Percentiles rank a stretch among this genome's conserved stretches.
Conservation (phyloP, 1,140 invertebrate genomes). For the Aphaenogaster floridana region DNA sequence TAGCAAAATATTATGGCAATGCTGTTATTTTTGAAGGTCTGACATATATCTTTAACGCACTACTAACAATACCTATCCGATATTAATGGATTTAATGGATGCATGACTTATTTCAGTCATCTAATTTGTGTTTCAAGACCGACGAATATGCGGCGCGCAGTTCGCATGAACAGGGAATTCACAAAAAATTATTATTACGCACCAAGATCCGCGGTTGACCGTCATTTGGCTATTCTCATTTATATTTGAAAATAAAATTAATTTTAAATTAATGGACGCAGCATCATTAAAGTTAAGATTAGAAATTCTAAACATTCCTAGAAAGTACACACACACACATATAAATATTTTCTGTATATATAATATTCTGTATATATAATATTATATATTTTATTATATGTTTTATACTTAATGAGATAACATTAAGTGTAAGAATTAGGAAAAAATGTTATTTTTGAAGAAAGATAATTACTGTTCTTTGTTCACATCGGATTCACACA, state of each 20-base stretch:
- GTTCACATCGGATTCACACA: background rate
- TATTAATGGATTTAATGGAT: background rate
- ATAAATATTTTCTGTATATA: background rate
- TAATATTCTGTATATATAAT: background rate
- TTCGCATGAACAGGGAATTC: too few species aligned
- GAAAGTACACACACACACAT: background rate
- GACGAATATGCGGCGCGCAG: too few species aligned
- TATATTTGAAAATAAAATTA: background rate
- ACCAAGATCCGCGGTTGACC: too few species aligned
- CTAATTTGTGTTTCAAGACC: too few species aligned
- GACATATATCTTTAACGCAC: background rate
- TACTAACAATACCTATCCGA: background rate
- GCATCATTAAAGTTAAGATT: background rate
- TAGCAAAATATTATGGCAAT: too few species aligned
- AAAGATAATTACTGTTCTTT: background rate
- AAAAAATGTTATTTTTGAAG: conserved; percentile 1
- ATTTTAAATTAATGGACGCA: background rate
- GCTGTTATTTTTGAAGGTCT: too few species aligned
- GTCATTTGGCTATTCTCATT: too few species aligned
- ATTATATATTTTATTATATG: background rate
- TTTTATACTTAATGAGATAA: background rate
- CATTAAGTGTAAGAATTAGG: background rate
- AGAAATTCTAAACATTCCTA: background rate
- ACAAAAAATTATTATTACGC: too few species aligned
- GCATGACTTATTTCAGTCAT: background rate